These are phyloP conservation scores for Oryzias celebensis DNA, from an alignment of 2,113 vertebrate genomes.

Conservation along the genomic window DNA sequence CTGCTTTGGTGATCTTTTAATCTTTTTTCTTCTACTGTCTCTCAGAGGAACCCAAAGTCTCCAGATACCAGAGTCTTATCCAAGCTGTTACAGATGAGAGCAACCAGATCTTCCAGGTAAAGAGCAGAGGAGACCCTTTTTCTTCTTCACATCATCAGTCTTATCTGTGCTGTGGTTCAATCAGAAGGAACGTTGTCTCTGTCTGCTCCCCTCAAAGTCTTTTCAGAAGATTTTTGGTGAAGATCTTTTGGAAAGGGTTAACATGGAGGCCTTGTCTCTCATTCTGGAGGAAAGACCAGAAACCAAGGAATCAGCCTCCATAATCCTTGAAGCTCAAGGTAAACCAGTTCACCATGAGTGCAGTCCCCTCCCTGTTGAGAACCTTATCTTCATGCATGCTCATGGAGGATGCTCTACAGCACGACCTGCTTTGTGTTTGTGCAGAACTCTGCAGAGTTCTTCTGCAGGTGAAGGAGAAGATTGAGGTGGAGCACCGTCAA, in stretches of 20 bases:
- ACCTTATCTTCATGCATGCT: too few species aligned
- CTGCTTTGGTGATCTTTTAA: neutral
- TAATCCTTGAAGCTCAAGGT: conserved; percentile 78
- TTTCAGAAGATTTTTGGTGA: conserved; percentile 70
- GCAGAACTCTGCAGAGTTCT: conserved; percentile 78
- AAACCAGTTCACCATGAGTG: conserved; percentile 8
- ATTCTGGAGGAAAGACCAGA: conserved; percentile 53
- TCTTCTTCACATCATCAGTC: neutral
- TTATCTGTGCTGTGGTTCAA: neutral
- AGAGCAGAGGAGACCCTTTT: neutral
- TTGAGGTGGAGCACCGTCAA: conserved; percentile 78
- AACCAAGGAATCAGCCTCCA: conserved; percentile 53
- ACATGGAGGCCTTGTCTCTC: conserved; percentile 22
- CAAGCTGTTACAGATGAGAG: conserved; percentile 83
- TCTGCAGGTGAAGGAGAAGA: conserved; percentile 74
- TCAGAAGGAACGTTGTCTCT: neutral
- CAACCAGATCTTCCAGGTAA: conserved; percentile 72
- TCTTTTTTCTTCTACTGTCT: neutral
- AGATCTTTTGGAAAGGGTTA: conserved; percentile 54
- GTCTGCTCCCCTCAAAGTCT: conserved; percentile 59
- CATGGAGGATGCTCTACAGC: too few species aligned
- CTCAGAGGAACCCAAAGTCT: conserved; percentile 63
- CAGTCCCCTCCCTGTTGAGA: too few species aligned
- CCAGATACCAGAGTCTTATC: conserved; percentile 75
- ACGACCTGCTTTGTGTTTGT: conserved; percentile 14